phyloP scores from a whole-genome alignment of 2,113 vertebrate species.

The Lamprologus lemairii region DNA sequence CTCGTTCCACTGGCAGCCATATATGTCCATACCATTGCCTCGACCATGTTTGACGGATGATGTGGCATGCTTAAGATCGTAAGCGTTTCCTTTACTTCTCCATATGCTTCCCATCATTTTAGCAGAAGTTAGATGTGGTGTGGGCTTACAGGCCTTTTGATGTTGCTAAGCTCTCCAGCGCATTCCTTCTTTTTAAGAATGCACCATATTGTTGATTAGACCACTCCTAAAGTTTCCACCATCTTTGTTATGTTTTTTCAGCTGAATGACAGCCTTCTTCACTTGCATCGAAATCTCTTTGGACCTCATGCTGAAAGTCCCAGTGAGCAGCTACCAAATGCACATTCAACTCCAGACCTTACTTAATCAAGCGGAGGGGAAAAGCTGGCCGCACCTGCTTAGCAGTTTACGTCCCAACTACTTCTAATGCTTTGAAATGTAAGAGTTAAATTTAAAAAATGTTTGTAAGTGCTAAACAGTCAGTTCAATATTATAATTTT shows the following conservation, averaged over 20 bases:
- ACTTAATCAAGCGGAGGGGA: background rate
- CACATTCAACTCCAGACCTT: background rate
- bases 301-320: background rate
- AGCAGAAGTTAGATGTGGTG: background rate
- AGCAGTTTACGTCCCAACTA: background rate
- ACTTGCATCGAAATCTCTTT: background rate
- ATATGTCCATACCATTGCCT: background rate
- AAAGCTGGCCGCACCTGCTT: background rate
- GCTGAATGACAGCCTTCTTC: background rate
- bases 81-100: background rate
- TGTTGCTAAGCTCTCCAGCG: background rate
- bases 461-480: background rate
- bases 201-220: background rate
- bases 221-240: background rate
- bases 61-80: background rate
- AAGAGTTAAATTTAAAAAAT: background rate
- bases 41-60: background rate
- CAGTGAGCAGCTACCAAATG: background rate
- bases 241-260: background rate
- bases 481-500: background rate
- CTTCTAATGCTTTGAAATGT: background rate
- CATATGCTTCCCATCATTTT: background rate
- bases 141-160: background rate
- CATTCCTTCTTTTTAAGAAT: background rate
- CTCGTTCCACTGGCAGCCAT: background rate